These are phyloP conservation scores for Indri indri DNA, from an alignment of 2,113 vertebrate species.

Conservation along the genomic window DNA sequence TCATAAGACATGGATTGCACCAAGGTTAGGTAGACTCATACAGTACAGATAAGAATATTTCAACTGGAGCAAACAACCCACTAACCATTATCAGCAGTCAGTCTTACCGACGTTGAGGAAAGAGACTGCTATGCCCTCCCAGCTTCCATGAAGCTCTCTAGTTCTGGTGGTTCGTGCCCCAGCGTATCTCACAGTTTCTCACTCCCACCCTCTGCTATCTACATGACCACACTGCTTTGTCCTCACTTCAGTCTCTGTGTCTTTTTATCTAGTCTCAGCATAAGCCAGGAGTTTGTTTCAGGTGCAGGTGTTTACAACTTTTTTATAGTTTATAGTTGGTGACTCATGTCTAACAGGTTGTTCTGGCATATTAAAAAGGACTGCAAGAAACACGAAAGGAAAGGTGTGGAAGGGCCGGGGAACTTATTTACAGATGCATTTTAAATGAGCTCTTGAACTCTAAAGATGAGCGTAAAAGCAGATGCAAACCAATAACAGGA, in stretches of 20 bases:
- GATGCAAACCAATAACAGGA: background rate
- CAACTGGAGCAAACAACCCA: background rate
- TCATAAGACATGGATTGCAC: background rate
- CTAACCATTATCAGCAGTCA: background rate
- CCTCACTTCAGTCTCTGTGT: background rate
- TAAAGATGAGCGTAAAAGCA: background rate
- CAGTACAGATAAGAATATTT: background rate
- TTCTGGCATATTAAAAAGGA: background rate
- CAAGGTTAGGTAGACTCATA: background rate
- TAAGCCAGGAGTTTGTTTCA: background rate
- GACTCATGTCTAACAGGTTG: background rate
- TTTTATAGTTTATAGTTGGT: background rate
- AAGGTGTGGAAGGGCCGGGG: background rate
- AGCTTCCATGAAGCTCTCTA: background rate
- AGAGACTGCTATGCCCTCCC: background rate
- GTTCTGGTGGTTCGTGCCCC: background rate
- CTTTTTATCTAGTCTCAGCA: background rate
- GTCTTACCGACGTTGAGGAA: background rate
- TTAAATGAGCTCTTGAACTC: background rate
- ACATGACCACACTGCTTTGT: background rate
- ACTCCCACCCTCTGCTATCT: background rate
- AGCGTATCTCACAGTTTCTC: background rate
- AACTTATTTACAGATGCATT: background rate
- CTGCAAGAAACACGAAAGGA: background rate
- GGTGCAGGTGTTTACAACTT: background rate